A percentile compares a stretch with the other conserved stretches of the same genome.
phyloP scores from a whole-genome alignment of 2,113 vertebrate species.

The Pelecanus crispus region DNA sequence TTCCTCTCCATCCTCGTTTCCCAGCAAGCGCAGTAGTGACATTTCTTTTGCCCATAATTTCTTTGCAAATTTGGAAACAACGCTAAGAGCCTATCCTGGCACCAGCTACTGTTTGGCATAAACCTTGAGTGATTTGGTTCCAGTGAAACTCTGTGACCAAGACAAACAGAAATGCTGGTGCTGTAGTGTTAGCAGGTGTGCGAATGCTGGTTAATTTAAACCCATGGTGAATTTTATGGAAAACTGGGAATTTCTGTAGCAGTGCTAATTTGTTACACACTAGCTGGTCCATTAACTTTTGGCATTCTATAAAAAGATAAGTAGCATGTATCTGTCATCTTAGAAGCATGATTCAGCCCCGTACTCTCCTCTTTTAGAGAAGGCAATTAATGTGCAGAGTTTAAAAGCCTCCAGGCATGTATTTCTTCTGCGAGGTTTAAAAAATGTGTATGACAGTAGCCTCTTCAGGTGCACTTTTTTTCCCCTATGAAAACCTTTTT shows the following conservation, averaged over 20 bases:
- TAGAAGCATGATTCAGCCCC: background rate
- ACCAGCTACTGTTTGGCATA: background rate
- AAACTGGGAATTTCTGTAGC: background rate
- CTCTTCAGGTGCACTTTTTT: background rate
- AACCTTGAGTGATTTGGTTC: background rate
- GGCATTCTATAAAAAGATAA: background rate
- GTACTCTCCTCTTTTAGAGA: background rate
- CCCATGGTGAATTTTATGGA: background rate
- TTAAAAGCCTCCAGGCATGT: background rate
- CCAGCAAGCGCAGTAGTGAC: background rate
- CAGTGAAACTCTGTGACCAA: background rate
- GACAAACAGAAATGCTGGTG: background rate
- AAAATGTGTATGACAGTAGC: background rate
- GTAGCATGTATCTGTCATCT: background rate
- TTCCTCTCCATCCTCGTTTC: background rate
- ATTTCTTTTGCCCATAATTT: background rate
- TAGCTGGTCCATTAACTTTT: background rate
- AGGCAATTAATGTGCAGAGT: background rate
- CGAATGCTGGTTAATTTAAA: background rate
- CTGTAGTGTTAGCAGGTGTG: background rate
- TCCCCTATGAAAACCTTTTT: background rate
- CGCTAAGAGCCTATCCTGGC: background rate
- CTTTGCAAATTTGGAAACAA: background rate
- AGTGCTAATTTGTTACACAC: background rate
- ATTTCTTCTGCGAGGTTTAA: background rate